Percentiles rank a stretch among this genome's conserved stretches.
phyloP scores from a whole-genome alignment of 2,888 invertebrate species.

The Busseola fusca region DNA sequence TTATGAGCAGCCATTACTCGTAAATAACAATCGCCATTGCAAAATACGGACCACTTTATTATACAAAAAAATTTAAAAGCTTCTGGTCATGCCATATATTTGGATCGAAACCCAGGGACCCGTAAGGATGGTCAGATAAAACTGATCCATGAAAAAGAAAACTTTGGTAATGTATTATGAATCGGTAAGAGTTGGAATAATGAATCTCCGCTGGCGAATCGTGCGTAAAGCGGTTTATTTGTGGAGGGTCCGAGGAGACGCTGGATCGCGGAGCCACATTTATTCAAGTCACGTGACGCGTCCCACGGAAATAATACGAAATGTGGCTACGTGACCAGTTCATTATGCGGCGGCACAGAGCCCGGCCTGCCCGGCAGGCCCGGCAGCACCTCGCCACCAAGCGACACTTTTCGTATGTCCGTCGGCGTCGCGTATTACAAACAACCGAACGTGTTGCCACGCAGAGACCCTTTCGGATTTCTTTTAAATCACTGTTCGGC shows the following conservation, averaged over 20 bases:
- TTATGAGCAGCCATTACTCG: background rate
- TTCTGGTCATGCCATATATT: conserved; percentile 48
- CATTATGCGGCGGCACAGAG: conserved; percentile 85
- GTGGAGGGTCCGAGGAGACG: conserved; percentile 85
- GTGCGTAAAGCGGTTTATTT: conserved; percentile 89
- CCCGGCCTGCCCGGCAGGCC: conserved; percentile 56
- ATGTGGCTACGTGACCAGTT: conserved; percentile 89
- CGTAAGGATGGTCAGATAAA: conserved; percentile 67
- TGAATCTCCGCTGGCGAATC: conserved; percentile 87
- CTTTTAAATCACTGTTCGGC: conserved; percentile 66
- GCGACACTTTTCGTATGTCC: conserved; percentile 66
- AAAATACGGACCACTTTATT: conserved; percentile 19
- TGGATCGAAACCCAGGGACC: conserved; percentile 56
- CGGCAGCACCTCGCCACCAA: conserved; percentile 73
- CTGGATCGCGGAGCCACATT: conserved; percentile 77
- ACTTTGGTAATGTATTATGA: conserved; percentile 76
- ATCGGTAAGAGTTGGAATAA: conserved; percentile 86
- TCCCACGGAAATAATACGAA: conserved; percentile 89
- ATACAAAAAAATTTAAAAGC: conserved; percentile 34
- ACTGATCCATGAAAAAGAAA: conserved; percentile 69
- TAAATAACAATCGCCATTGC: background rate
- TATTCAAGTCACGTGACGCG: conserved; percentile 88
- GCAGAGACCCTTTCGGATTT: conserved; percentile 68
- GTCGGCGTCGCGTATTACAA: conserved; percentile 73
- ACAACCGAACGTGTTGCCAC: conserved; percentile 74